phyloP scores from a whole-genome alignment of 2,113 vertebrate species.

The Psilopsiagon aymara region DNA sequence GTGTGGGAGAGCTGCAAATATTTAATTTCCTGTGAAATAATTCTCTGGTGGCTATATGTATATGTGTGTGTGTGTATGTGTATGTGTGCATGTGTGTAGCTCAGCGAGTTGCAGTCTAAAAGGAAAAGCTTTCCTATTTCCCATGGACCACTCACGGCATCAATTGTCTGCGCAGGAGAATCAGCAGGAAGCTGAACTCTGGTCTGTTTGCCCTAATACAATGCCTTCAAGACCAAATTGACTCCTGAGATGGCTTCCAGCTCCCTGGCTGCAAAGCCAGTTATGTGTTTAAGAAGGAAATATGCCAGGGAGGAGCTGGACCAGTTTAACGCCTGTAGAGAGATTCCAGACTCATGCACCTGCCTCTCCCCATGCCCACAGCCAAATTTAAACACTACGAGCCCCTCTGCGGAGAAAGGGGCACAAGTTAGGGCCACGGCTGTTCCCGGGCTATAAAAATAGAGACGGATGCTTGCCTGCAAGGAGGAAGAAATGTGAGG shows the following conservation, averaged over 20 bases:
- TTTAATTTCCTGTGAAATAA: slow-evolving; percentile 65
- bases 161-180: neutral
- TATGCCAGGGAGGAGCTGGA: neutral
- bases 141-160: neutral
- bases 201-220: neutral
- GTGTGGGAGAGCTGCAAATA: slow-evolving; percentile 47
- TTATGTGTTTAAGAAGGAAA: slow-evolving; percentile 26
- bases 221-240: neutral
- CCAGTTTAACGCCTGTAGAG: neutral
- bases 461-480: slow-evolving; percentile 38
- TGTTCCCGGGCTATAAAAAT: slow-evolving; percentile 54
- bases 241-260: slow-evolving; percentile 11
- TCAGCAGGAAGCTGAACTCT: neutral
- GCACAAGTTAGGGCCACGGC: slow-evolving; percentile 22
- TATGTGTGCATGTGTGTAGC: neutral
- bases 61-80: neutral
- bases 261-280: neutral
- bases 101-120: neutral
- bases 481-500: slow-evolving; percentile 49
- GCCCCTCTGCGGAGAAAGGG: slow-evolving; percentile 2
- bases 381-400: slow-evolving; percentile 36
- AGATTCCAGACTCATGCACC: slow-evolving; percentile 53
- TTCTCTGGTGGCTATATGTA: slow-evolving; percentile 2
- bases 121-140: neutral
- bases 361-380: slow-evolving; percentile 23